Conservation (phyloP, 2,113 vertebrate genomes). For the Athene noctua region DNA sequence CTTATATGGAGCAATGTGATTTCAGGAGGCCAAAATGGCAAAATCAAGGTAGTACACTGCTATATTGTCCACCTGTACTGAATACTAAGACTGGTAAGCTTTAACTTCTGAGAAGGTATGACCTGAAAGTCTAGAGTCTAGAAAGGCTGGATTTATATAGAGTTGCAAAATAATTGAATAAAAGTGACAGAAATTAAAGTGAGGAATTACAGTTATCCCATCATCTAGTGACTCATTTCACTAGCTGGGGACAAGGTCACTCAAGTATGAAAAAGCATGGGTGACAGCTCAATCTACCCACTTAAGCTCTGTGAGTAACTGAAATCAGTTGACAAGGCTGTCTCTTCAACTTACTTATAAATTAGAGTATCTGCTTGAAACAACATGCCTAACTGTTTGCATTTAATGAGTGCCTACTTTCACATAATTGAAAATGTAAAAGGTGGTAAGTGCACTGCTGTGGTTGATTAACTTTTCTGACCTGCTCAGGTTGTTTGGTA, state of each 20-base stretch:
- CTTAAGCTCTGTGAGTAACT: not conserved
- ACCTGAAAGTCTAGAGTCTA: not conserved
- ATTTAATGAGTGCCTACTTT: not conserved
- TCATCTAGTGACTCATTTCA: conserved; percentile 24
- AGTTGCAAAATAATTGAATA: conserved; percentile 19
- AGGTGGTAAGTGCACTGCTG: not conserved
- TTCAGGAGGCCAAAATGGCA: not conserved
- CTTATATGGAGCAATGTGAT: not conserved
- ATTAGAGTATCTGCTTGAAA: not conserved
- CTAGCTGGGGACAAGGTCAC: not conserved
- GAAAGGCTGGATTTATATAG: not conserved
- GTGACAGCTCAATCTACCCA: conserved; percentile 2
- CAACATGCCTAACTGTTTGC: not conserved
- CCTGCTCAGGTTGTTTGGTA: not conserved
- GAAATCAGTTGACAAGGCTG: not conserved
- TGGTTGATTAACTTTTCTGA: not conserved
- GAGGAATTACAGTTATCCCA: conserved; percentile 2
- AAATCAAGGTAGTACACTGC: not conserved
- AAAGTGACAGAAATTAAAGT: not conserved
- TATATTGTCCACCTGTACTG: not conserved
- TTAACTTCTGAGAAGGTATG: not conserved
- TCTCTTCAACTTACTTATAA: not conserved
- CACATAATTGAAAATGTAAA: not conserved
- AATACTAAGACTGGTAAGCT: not conserved
- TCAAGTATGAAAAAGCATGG: not conserved